Evolutionary conservation across 23 tunicate genomes (phyloP).

Genomic region (Trididemnum nubilum): DNA sequence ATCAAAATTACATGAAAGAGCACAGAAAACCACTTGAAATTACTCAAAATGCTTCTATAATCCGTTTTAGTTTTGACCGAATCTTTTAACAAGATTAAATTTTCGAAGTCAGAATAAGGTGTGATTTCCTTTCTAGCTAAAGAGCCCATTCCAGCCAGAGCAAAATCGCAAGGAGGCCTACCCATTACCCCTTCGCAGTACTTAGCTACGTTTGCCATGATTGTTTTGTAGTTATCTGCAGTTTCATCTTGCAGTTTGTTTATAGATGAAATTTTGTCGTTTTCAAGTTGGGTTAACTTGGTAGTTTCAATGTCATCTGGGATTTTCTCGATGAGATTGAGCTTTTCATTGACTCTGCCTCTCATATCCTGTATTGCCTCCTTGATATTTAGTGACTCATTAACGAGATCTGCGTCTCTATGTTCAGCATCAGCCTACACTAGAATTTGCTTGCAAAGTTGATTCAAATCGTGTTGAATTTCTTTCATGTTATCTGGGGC

Average conservation of each 20-base stretch:
- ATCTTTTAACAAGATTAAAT: neutral
- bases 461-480: neutral
- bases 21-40: slow-evolving; percentile 17
- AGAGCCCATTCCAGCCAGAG: too few relatives aligned
- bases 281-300: neutral
- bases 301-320: too few relatives aligned
- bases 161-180: neutral
- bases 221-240: neutral
- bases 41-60: neutral
- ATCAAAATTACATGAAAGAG: too few relatives aligned
- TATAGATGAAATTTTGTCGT: neutral
- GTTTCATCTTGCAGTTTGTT: neutral
- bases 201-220: neutral
- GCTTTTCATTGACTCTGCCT: neutral
- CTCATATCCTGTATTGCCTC: neutral
- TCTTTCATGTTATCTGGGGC: neutral
- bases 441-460: neutral
- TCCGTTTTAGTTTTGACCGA: neutral
- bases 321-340: neutral
- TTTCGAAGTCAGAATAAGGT: too few relatives aligned
- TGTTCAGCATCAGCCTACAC: neutral
- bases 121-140: too few relatives aligned
- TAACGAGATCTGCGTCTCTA: neutral
- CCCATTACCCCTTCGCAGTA: slow-evolving; percentile 17
- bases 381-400: neutral